A percentile compares a stretch with the other conserved stretches of the same genome.
Conservation (phyloP, 2,113 vertebrate genomes). For the Hymenochirus boettgeri region DNA sequence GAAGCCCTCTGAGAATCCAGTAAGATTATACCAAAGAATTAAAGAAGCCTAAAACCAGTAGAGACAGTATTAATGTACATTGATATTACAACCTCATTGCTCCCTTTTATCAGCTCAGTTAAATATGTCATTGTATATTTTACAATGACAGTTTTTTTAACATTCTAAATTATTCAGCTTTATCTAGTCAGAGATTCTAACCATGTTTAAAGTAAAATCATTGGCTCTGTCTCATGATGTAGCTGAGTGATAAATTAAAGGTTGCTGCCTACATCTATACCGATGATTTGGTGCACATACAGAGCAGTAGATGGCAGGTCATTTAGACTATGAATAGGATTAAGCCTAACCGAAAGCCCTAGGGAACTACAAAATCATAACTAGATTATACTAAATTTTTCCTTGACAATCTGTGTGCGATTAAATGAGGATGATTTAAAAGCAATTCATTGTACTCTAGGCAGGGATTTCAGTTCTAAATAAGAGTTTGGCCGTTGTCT, state of each 20-base stretch:
- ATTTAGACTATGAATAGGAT: slow-evolving; percentile 44
- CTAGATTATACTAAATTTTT: slow-evolving; percentile 30
- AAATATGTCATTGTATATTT: slow-evolving; percentile 40
- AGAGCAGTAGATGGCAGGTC: slow-evolving; percentile 35
- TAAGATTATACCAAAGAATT: slow-evolving; percentile 30
- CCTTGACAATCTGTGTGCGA: slow-evolving; percentile 38
- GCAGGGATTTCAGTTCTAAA: slow-evolving; percentile 22
- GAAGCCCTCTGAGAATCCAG: slow-evolving; percentile 20
- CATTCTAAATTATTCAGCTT: slow-evolving; percentile 40
- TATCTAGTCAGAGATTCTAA: slow-evolving; percentile 29
- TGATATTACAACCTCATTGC: slow-evolving; percentile 34
- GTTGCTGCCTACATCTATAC: slow-evolving; percentile 36
- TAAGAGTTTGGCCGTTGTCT: slow-evolving; percentile 32
- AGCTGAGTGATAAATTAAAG: slow-evolving; percentile 38
- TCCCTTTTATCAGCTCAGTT: slow-evolving; percentile 35
- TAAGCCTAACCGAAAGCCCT: slow-evolving; percentile 38
- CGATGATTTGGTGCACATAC: slow-evolving; percentile 39
- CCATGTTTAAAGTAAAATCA: slow-evolving; percentile 41
- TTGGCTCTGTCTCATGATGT: slow-evolving; percentile 24
- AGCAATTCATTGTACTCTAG: slow-evolving; percentile 19
- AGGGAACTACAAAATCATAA: slow-evolving; percentile 32
- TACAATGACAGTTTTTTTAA: slow-evolving; percentile 38
- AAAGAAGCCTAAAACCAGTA: slow-evolving; percentile 15
- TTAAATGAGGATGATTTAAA: slow-evolving; percentile 42
- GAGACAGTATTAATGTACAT: slow-evolving; percentile 12